These are phyloP conservation scores for Tapirus indicus DNA, from an alignment of 2,797 vertebrate genomes.

Conservation along the genomic window DNA sequence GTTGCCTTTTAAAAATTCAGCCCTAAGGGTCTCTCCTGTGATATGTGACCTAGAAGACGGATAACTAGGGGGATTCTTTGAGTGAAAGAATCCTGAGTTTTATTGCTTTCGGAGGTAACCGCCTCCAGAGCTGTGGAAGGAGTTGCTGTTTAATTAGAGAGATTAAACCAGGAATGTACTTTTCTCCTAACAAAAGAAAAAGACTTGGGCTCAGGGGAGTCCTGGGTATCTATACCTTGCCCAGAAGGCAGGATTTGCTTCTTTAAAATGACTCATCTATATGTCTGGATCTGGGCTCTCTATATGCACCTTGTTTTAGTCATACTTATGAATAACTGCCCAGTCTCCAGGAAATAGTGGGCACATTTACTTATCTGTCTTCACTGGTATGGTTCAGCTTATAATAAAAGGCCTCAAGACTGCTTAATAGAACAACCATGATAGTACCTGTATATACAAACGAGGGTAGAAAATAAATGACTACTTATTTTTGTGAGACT, in stretches of 20 bases:
- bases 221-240: conserved; percentile 79
- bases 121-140: conserved; percentile 61
- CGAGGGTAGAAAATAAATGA: not conserved
- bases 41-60: conserved; percentile 82
- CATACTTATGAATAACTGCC: not conserved
- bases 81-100: conserved; percentile 79
- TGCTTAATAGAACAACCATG: not conserved
- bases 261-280: conserved; percentile 37
- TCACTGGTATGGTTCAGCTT: not conserved
- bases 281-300: not conserved
- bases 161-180: conserved; percentile 63
- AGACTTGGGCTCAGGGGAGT: not conserved
- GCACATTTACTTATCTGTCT: not conserved
- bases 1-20: conserved; percentile 80
- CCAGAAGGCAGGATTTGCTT: conserved; percentile 66
- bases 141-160: conserved; percentile 76
- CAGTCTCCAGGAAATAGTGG: not conserved
- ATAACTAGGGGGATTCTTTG: conserved; percentile 76
- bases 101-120: conserved; percentile 73
- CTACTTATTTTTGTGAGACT: conserved; percentile 4
- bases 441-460: not conserved
- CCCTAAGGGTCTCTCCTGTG: conserved; percentile 83
- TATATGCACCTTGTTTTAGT: conserved; percentile 20
- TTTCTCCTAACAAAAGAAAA: conserved; percentile 70
- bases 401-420: not conserved